A percentile compares a stretch with the other conserved stretches of the same genome.
Evolutionary conservation across 2,888 invertebrate genomes (phyloP).

Genomic region (Herminia tarsipennalis): DNA sequence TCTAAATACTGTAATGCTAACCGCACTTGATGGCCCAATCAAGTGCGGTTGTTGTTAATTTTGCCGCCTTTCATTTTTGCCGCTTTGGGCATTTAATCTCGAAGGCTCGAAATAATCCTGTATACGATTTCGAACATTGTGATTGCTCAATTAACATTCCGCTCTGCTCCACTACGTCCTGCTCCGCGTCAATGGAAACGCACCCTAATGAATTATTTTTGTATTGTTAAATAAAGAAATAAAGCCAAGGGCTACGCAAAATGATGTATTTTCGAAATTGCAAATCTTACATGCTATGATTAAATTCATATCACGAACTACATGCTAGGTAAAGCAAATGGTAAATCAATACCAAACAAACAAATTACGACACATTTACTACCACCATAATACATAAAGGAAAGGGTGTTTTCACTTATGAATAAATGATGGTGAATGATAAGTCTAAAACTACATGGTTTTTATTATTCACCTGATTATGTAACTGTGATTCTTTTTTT

Average conservation of each 20-base stretch:
- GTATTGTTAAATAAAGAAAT: background rate
- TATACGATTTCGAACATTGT: too few relatives aligned
- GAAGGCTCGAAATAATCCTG: too few relatives aligned
- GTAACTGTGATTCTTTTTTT: background rate
- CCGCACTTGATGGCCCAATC: too few relatives aligned
- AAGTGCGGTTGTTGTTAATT: too few relatives aligned
- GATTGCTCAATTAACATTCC: too few relatives aligned
- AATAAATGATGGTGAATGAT: background rate
- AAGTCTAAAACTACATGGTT: background rate
- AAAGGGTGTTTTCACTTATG: background rate
- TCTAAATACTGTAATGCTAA: too few relatives aligned
- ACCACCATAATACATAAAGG: constrained; percentile 4
- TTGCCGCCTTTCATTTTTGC: too few relatives aligned
- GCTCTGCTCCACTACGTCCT: too few relatives aligned
- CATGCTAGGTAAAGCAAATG: constrained; percentile 7
- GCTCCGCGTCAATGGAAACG: too few relatives aligned
- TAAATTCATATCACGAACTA: constrained; percentile 36
- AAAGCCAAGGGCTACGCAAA: background rate
- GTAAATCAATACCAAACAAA: background rate
- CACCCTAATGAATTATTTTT: too few relatives aligned
- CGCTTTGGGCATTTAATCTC: too few relatives aligned
- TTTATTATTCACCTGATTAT: background rate
- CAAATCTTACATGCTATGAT: constrained; percentile 1
- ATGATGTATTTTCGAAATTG: too few relatives aligned
- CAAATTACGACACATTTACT: constrained; percentile 6